Conservation (phyloP, 1,140 invertebrate species). For the Ceratoteleas bidentatus region DNA sequence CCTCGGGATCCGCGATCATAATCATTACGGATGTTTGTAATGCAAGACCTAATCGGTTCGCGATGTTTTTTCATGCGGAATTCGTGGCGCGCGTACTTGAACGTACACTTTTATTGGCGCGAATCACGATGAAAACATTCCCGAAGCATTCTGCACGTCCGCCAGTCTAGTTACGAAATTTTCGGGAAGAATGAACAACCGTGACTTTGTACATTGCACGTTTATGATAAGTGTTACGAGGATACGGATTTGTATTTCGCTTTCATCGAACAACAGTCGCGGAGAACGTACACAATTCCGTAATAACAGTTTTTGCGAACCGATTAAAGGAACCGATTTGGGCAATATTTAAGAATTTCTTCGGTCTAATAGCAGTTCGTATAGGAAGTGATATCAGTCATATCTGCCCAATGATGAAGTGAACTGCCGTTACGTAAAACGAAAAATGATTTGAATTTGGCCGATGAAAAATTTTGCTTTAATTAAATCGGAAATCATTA, state of each 20-base stretch:
- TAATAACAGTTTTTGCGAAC: background rate
- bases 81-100: background rate
- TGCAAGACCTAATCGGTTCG: slow-evolving; percentile 12
- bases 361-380: background rate
- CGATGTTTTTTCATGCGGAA: slow-evolving; percentile 9
- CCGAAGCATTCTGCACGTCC: slow-evolving; percentile 9
- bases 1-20: slow-evolving; percentile 31
- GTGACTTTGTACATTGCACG: background rate
- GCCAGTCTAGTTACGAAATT: slow-evolving; percentile 12
- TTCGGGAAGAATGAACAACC: background rate
- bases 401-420: background rate
- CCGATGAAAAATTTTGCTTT: background rate
- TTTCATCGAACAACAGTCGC: background rate
- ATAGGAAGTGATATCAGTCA: slow-evolving; percentile 4
- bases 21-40: slow-evolving; percentile 16
- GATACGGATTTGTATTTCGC: background rate
- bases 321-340: background rate
- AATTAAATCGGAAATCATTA: slow-evolving; percentile 15
- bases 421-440: background rate
- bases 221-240: background rate
- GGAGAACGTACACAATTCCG: background rate
- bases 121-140: slow-evolving; percentile 14
- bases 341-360: background rate
- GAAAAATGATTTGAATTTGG: background rate
- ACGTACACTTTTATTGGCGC: slow-evolving; percentile 2